These are phyloP conservation scores for Ctenopoma kingsleyae DNA, from an alignment of 2,797 vertebrate species.

Conservation along the genomic window DNA sequence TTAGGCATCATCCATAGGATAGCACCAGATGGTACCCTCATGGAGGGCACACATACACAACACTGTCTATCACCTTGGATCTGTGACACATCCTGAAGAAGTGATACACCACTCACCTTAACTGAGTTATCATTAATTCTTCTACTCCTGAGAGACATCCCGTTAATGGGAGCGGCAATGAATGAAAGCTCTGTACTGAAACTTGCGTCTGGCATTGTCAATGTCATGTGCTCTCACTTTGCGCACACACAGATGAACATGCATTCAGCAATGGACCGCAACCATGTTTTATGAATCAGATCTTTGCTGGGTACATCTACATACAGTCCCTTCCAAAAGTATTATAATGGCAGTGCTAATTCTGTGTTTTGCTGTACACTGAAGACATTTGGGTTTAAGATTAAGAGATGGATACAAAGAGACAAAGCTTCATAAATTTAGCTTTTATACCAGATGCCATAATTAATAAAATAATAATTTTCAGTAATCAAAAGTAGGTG, in stretches of 20 bases:
- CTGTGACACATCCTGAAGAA: conserved; percentile 46
- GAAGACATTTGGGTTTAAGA: too few species aligned
- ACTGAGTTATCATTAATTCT: conserved; percentile 54
- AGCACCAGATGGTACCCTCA: conserved; percentile 24
- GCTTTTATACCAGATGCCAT: too few species aligned
- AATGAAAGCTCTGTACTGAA: conserved; percentile 15
- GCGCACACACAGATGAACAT: neutral
- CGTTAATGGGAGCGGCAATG: neutral
- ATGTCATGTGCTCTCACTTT: conserved; percentile 8
- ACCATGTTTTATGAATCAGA: neutral
- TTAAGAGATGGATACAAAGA: too few species aligned
- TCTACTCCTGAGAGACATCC: neutral
- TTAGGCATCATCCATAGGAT: conserved; percentile 35
- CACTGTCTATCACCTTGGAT: conserved; percentile 51
- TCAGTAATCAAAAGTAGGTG: too few species aligned
- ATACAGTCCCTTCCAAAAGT: neutral
- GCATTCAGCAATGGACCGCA: neutral
- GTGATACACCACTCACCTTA: conserved; percentile 32
- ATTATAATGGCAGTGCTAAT: too few species aligned
- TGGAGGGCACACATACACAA: conserved; percentile 36
- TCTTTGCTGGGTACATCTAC: neutral
- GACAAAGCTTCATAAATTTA: too few species aligned
- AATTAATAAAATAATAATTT: too few species aligned
- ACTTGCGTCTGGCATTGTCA: conserved; percentile 11
- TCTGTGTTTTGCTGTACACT: too few species aligned